These are phyloP conservation scores for Petrocephalus sullivani DNA, from an alignment of 2,797 vertebrate species.

Conservation along the genomic window DNA sequence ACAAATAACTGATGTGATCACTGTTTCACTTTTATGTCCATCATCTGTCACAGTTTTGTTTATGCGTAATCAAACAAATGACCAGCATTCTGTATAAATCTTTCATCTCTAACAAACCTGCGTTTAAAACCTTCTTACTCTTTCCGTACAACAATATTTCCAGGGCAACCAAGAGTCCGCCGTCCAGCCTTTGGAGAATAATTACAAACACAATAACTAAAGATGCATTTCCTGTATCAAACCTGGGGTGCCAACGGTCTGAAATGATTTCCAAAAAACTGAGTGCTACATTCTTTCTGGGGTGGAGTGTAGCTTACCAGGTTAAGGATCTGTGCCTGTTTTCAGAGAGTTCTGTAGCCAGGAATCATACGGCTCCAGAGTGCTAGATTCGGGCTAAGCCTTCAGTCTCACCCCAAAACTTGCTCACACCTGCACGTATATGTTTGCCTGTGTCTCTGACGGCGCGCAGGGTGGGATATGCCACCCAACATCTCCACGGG, in stretches of 20 bases:
- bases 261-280: background rate
- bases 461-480: background rate
- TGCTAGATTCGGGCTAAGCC: background rate
- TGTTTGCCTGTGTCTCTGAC: background rate
- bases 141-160: background rate
- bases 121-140: background rate
- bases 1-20: background rate
- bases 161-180: background rate
- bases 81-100: background rate
- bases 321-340: background rate
- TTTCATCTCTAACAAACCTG: background rate
- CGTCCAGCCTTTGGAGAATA: background rate
- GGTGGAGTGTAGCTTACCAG: background rate
- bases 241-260: background rate
- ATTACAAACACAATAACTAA: constrained; percentile 5
- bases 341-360: background rate
- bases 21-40: background rate
- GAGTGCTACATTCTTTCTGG: background rate
- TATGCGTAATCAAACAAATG: background rate
- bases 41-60: background rate
- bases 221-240: background rate
- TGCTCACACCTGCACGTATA: background rate
- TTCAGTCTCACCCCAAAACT: no score
- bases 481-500: background rate
- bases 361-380: background rate